These are phyloP conservation scores for Bolinopsis microptera DNA, from an alignment of 37 sponge, comb jelly and placozoan genomes.

Conservation along the genomic window DNA sequence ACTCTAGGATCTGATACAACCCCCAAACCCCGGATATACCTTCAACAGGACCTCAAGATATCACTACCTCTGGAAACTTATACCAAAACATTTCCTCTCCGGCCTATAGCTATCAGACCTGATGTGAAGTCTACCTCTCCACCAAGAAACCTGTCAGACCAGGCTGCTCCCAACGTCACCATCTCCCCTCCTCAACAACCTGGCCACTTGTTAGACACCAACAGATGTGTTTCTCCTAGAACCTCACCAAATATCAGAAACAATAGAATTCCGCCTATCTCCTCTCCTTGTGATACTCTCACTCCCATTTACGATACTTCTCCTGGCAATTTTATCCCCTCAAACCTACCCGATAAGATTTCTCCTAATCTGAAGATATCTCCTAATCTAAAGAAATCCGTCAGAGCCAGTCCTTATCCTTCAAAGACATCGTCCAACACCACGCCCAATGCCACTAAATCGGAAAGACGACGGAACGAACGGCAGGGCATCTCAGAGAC, in stretches of 20 bases:
- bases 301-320: neutral
- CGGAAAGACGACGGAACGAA: neutral
- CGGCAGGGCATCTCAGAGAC: neutral
- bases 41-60: neutral
- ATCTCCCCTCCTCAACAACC: neutral
- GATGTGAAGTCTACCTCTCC: neutral
- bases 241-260: neutral
- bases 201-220: neutral
- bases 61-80: neutral
- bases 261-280: neutral
- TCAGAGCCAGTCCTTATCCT: neutral
- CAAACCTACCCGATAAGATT: neutral
- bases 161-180: neutral
- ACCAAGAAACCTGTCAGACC: neutral
- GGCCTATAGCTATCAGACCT: conserved; percentile 33
- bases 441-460: neutral
- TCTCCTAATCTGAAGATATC: neutral
- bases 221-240: neutral
- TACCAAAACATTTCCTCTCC: neutral
- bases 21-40: neutral
- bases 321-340: neutral
- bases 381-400: neutral
- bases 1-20: neutral
- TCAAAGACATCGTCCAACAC: neutral
- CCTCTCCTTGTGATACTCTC: neutral